Evolutionary conservation across 2,888 invertebrate species (phyloP), one percentile per base, ranked within the genome.

Genomic region (Acrobasis repandana): DNA sequence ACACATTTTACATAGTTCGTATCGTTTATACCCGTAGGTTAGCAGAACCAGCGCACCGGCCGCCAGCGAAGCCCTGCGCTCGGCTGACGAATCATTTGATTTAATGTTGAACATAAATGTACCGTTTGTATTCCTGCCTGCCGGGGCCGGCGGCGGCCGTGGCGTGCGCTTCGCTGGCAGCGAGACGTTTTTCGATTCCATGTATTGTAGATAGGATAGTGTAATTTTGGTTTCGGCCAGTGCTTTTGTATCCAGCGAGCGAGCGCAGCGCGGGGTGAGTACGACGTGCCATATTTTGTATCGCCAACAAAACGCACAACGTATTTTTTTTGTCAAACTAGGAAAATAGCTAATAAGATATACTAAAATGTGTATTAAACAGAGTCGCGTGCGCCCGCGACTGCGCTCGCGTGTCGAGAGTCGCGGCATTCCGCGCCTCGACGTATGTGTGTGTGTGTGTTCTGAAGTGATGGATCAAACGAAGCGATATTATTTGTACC

Each of bases 1-100:
- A 81, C 73, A 76, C 70, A 64, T 63, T 82, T 79, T 79, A 80
- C 77, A 78, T 77, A 76, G 73, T 77, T 70, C 68, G 68, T 76
- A 76, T 77, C 60, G 69, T 78, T 68, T 69, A 69, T 65, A 64
- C 64, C 59, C 57, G 60, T 61, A 58, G 64, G 59, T 43, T 56
- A 28, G 33, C 60, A 38, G 36, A 34, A 43, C 18, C 43, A 43
- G 18, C 50, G 56, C 43, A 9, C 15, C 47, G 34, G 49, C 47
- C n/a, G 61, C 18, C 49, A 56, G 57, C 56, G 58, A 54, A 18
- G 54, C 38, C 38, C 38, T 2, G 14, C 11, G 38, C 38, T 2
- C 38, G 14, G 38, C 38, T 11, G 38, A 11, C 38, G 11, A 38
- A 11, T 11, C 38, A 10, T 38, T 38, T 38, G 38, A 38, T 38